Percentiles rank a stretch among this genome's conserved stretches.
These are phyloP conservation scores for Sinocyclocheilus anophthalmus DNA, from an alignment of 2,113 vertebrate species.

Conservation along the genomic window DNA sequence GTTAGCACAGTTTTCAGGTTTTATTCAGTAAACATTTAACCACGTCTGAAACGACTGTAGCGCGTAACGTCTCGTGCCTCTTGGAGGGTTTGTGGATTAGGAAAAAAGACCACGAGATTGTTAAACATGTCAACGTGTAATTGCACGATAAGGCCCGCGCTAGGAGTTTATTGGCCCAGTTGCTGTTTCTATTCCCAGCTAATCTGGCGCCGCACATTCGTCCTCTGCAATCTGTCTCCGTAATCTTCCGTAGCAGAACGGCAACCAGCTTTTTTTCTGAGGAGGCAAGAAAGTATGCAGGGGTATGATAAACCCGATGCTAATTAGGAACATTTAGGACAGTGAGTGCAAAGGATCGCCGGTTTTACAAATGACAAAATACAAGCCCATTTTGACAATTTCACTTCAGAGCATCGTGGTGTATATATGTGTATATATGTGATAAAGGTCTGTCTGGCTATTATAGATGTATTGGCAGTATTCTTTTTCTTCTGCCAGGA, in stretches of 20 bases:
- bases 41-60: constrained; percentile 55
- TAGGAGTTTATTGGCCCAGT: constrained; percentile 97
- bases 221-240: constrained; percentile 97
- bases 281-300: constrained; percentile 92
- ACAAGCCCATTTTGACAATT: constrained; percentile 79
- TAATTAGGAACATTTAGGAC: constrained; percentile 99
- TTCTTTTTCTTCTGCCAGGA: constrained; percentile 79
- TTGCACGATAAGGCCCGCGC: constrained; percentile 93
- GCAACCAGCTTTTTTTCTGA: constrained; percentile 93
- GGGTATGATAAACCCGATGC: constrained; percentile 96
- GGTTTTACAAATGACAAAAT: constrained; percentile 84
- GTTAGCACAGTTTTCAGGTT: constrained; percentile 2
- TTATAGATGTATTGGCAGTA: constrained; percentile 84
- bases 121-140: constrained; percentile 92
- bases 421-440: constrained; percentile 60
- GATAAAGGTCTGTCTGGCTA: constrained; percentile 80
- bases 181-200: constrained; percentile 95
- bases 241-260: constrained; percentile 96
- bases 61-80: constrained; percentile 84
- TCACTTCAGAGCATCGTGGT: constrained; percentile 79
- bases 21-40: constrained; percentile 44
- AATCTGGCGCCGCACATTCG: constrained; percentile 97
- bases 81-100: constrained; percentile 92
- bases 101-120: constrained; percentile 91
- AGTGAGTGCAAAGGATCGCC: constrained; percentile 88